These are phyloP conservation scores for Lerema accius DNA, from an alignment of 1,140 invertebrate species.

Conservation along the genomic window DNA sequence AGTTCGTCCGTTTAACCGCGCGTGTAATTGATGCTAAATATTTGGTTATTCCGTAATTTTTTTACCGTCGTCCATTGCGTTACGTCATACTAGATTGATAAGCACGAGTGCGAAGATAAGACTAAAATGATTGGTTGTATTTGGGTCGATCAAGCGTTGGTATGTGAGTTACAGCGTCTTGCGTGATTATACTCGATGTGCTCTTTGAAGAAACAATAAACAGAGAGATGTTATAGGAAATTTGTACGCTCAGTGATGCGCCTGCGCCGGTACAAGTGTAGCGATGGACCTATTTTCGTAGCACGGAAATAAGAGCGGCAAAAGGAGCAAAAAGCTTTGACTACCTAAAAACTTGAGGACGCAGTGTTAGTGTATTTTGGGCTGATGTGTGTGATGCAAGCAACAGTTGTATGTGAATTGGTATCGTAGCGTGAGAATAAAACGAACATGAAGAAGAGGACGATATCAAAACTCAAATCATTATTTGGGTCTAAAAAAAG, in stretches of 20 bases:
- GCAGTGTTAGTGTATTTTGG: constrained; percentile 75
- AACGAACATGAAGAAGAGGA: constrained; percentile 73
- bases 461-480: constrained; percentile 72
- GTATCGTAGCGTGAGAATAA: constrained; percentile 43
- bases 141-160: constrained; percentile 19
- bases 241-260: constrained; percentile 71
- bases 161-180: constrained; percentile 24
- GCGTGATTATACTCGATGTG: constrained; percentile 39
- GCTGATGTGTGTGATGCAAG: constrained; percentile 70
- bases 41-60: constrained; percentile 13
- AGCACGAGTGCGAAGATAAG: constrained; percentile 34
- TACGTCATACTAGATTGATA: constrained; percentile 33
- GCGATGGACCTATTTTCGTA: constrained; percentile 80
- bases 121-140: constrained; percentile 25
- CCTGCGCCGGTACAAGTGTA: constrained; percentile 75
- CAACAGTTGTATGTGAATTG: constrained; percentile 55
- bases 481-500: constrained; percentile 75
- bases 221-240: constrained; percentile 52
- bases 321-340: constrained; percentile 78
- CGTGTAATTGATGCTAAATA: constrained; percentile 6
- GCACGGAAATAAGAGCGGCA: constrained; percentile 82
- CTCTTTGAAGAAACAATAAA: constrained; percentile 45
- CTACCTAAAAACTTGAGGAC: constrained; percentile 78
- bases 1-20: constrained; percentile 5
- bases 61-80: constrained; percentile 28